These are phyloP conservation scores for Chelmon rostratus DNA, from an alignment of 2,797 vertebrate genomes.

Conservation along the genomic window DNA sequence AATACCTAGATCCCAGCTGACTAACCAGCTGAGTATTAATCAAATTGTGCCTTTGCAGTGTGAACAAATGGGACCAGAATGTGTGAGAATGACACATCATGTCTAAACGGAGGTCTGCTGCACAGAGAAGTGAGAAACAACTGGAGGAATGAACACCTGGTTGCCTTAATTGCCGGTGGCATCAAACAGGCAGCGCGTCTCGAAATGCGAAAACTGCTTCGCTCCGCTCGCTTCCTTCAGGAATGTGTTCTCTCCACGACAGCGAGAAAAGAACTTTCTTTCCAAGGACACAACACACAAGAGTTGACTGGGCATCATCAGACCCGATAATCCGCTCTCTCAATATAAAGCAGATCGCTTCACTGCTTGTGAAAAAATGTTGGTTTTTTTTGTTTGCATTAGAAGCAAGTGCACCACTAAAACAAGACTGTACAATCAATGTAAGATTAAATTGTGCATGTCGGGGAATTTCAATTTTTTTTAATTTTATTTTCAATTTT, in stretches of 20 bases:
- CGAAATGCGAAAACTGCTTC: conserved; percentile 27
- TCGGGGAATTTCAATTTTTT: conserved; percentile 4
- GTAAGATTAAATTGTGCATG: conserved; percentile 52
- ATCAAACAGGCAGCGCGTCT: conserved; percentile 43
- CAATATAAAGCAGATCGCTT: conserved; percentile 35
- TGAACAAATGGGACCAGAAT: conserved; percentile 31
- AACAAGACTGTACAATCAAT: conserved; percentile 56
- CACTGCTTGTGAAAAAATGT: conserved; percentile 9
- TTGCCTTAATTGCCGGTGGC: conserved; percentile 53
- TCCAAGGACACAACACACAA: conserved; percentile 45
- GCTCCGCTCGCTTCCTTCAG: conserved; percentile 38
- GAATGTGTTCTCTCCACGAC: conserved; percentile 32
- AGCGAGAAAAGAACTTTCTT: conserved; percentile 42
- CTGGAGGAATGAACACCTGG: conserved; percentile 57
- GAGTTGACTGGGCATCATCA: conserved; percentile 27
- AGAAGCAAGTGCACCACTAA: conserved; percentile 19
- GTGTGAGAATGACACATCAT: conserved; percentile 33
- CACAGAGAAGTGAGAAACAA: conserved; percentile 43
- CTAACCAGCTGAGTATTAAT: neutral
- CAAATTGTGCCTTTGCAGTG: conserved; percentile 10
- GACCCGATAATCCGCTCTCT: conserved; percentile 36
- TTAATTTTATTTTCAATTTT: conserved; percentile 61
- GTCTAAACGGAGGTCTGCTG: conserved; percentile 29
- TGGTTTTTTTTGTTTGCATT: conserved; percentile 46
- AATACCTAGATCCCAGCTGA: no score